These are phyloP conservation scores for Macquaria ambigua DNA, from an alignment of 2,113 vertebrate species.

Conservation along the genomic window DNA sequence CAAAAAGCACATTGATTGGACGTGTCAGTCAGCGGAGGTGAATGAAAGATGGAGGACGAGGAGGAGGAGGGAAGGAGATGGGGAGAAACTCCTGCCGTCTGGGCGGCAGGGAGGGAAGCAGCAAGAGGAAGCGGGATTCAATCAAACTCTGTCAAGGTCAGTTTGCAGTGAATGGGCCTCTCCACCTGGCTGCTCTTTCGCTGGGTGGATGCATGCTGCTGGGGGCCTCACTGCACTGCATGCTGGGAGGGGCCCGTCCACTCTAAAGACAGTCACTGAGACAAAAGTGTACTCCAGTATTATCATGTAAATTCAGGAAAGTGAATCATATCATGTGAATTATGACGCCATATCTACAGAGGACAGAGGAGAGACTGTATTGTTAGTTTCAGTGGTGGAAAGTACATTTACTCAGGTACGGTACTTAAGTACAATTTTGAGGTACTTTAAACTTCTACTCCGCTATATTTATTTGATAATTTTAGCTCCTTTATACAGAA, in stretches of 20 bases:
- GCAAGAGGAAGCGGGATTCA: conserved; percentile 78
- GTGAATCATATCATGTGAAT: conserved; percentile 7
- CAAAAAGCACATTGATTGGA: conserved; percentile 75
- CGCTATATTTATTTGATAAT: no score
- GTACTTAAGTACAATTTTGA: no score
- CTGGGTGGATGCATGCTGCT: conserved; percentile 42
- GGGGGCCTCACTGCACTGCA: conserved; percentile 48
- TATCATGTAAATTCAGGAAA: not conserved
- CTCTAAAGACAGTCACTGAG: conserved; percentile 25
- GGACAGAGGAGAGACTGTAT: not conserved
- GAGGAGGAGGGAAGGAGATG: conserved; percentile 20
- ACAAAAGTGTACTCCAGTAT: conserved; percentile 21
- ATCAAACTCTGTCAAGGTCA: conserved; percentile 82
- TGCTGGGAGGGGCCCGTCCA: conserved; percentile 40
- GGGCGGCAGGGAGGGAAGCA: conserved; percentile 39
- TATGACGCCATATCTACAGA: not conserved
- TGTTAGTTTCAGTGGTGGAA: no score
- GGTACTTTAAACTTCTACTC: no score
- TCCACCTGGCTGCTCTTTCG: conserved; percentile 72
- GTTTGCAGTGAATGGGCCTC: conserved; percentile 74
- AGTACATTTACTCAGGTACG: no score
- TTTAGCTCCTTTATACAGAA: no score
- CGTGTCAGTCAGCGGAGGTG: conserved; percentile 62
- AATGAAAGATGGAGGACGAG: conserved; percentile 49
- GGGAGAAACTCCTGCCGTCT: conserved; percentile 23